A percentile compares a stretch with the other conserved stretches of the same genome.
These are phyloP conservation scores for Ligdia adustata DNA, from an alignment of 2,888 invertebrate species.

Conservation along the genomic window DNA sequence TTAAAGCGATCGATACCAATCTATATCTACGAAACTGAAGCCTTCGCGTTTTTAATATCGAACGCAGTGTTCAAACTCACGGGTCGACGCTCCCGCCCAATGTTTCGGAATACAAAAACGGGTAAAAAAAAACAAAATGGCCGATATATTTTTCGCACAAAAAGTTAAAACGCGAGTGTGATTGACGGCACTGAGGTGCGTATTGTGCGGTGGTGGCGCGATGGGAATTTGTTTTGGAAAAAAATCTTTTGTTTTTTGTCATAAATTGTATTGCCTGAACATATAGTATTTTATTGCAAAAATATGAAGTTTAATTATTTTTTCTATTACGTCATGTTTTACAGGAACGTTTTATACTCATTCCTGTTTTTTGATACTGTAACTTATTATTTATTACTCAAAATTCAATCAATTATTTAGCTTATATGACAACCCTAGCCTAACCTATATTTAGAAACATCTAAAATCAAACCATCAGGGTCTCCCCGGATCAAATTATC, in stretches of 20 bases:
- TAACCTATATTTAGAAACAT: too few relatives aligned
- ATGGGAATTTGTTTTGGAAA: too few relatives aligned
- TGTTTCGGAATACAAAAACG: conserved; percentile 54
- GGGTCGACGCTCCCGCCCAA: conserved; percentile 50
- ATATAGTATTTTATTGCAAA: too few relatives aligned
- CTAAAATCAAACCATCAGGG: not conserved
- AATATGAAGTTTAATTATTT: too few relatives aligned
- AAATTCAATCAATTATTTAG: too few relatives aligned
- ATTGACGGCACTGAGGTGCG: conserved; percentile 46
- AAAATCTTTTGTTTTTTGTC: conserved; percentile 31
- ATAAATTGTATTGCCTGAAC: too few relatives aligned
- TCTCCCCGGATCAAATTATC: not conserved
- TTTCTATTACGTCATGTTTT: too few relatives aligned
- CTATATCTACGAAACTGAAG: conserved; percentile 32
- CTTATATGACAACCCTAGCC: too few relatives aligned
- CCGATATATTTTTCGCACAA: conserved; percentile 50
- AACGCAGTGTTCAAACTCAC: conserved; percentile 54
- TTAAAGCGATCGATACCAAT: conserved; percentile 9
- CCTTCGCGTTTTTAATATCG: conserved; percentile 65
- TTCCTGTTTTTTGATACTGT: too few relatives aligned
- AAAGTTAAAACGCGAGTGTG: conserved; percentile 49
- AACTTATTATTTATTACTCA: not conserved
- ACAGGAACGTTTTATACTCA: too few relatives aligned
- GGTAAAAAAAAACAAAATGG: conserved; percentile 49
- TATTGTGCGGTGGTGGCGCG: conserved; percentile 31